Evolutionary conservation across 1,140 invertebrate species (phyloP).

Genomic region (Eumaeus atala): DNA sequence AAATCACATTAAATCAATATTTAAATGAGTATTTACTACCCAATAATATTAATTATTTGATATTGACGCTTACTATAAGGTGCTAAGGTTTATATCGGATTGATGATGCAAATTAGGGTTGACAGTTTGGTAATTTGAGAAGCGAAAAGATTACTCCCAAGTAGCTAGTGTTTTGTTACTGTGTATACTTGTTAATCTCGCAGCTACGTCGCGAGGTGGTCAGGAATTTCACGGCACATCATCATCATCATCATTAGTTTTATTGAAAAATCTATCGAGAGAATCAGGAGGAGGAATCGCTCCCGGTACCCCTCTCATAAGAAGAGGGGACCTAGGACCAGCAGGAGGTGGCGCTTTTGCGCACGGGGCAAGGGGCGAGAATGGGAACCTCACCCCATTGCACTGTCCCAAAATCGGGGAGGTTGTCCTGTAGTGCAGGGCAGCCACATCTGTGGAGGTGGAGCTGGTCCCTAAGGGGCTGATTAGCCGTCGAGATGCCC

Average conservation of each 20-base stretch:
- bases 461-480: no score
- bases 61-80: neutral
- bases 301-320: no score
- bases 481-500: no score
- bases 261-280: no score
- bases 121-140: constrained; percentile 9
- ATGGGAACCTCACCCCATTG: no score
- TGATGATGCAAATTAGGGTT: neutral
- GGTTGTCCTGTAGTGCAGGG: no score
- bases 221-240: constrained; percentile 6
- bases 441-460: no score
- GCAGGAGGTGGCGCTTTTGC: no score
- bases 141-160: constrained; percentile 8
- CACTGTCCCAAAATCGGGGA: no score
- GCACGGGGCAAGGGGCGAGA: no score
- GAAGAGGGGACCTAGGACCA: no score
- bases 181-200: constrained; percentile 9
- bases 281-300: no score
- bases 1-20: neutral
- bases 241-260: neutral
- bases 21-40: neutral
- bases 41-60: neutral
- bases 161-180: constrained; percentile 9
- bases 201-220: constrained; percentile 1
- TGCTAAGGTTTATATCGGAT: neutral